Evolutionary conservation across 2,113 vertebrate genomes (phyloP), one percentile per base, ranked within the genome.

Genomic region (Phylloscopus trochilus): DNA sequence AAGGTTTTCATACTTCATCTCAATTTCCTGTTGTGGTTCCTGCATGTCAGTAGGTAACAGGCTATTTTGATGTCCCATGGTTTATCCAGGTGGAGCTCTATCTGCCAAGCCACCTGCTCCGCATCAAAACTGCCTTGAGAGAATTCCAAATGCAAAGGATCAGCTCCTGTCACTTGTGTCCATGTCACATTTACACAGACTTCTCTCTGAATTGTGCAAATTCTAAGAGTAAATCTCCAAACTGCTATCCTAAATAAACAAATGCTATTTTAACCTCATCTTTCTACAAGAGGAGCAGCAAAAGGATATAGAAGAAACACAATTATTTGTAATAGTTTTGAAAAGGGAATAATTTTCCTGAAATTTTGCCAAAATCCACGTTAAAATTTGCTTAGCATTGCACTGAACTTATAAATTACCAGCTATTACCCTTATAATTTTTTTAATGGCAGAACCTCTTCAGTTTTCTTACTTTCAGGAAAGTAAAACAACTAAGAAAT

Each of bases 21-120:
- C 67, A 90, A 82, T 92, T 93, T 95, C 92, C 72, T 94, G 64
- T 87, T 52, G 55, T 33, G 26, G 53, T 85, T 96, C 75, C 85
- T 92, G 60, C 70, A 43, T 51, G 68, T 70, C 93, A 86, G 59
- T 93, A 85, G 59, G 72, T 79, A 90, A 88, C 43, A 37, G 52
- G 30, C 37, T 70, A 47, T 47, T 83, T 66, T 31, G 75, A 58
- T 56, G 37, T 49, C 85, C 83, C 68, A 81, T 49, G 72, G 75
- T 37, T 94, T 80, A 85, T 59, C 62, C 87, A 95, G 89, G 91
- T 83, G 84, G 78, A 94, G 55, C 13, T 83, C 59, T 96, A 26
- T 87, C 72, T 94, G 84, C 75, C 72, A 80, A 68, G 77, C 89
- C 91, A 93, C 87, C 69, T 92, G 83, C 77, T 87, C 91, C 85